phyloP scores from a whole-genome alignment of 2,797 vertebrate species.

The Spinus olivaceus region DNA sequence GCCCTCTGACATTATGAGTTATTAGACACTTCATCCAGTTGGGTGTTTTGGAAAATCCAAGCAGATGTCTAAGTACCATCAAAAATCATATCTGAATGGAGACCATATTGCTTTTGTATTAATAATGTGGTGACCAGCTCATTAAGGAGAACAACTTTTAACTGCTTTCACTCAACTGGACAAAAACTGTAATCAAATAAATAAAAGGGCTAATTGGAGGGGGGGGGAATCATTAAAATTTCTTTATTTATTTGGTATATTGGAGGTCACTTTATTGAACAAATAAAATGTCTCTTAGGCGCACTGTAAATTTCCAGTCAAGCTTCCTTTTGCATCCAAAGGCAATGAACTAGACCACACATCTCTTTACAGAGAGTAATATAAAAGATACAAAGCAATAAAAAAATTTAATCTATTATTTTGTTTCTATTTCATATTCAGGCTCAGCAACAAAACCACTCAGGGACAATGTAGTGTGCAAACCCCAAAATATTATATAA shows the following conservation, averaged over 20 bases:
- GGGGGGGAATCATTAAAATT: background rate
- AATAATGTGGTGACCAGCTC: background rate
- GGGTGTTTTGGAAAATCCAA: conserved; percentile 2
- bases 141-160: background rate
- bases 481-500: background rate
- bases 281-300: background rate
- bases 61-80: background rate
- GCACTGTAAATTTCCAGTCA: background rate
- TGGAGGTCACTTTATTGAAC: background rate
- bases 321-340: background rate
- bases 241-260: background rate
- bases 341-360: background rate
- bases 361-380: background rate
- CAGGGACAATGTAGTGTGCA: background rate
- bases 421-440: background rate
- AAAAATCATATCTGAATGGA: background rate
- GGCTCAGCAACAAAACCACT: background rate
- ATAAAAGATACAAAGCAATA: background rate
- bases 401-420: background rate
- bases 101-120: background rate
- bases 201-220: background rate
- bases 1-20: background rate
- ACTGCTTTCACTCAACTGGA: background rate
- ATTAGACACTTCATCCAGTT: conserved; percentile 2
- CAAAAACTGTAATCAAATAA: background rate